Conservation (phyloP, 2,888 invertebrate species). For the Leucania comma region DNA sequence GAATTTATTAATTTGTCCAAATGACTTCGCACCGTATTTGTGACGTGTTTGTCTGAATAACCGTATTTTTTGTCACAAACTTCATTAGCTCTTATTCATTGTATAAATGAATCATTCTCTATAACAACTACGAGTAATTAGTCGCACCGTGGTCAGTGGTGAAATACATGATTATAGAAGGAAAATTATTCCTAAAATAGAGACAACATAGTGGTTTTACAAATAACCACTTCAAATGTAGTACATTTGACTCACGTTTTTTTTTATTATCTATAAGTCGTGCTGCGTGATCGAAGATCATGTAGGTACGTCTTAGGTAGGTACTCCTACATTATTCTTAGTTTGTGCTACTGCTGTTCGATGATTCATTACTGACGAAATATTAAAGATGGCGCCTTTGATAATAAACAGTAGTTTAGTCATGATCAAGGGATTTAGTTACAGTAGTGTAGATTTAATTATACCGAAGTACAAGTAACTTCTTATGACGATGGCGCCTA, state of each 20-base stretch:
- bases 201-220: constrained; percentile 13
- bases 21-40: neutral
- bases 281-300: neutral
- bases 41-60: constrained; percentile 13
- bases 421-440: constrained; percentile 27
- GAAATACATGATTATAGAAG: neutral
- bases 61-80: constrained; percentile 36
- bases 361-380: constrained; percentile 46
- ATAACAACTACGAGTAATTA: constrained; percentile 29
- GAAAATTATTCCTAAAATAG: neutral
- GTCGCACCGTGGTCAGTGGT: neutral
- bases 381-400: constrained; percentile 25
- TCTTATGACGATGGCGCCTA: constrained; percentile 13
- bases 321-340: neutral
- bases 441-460: neutral
- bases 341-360: constrained; percentile 7
- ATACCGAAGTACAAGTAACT: constrained; percentile 1
- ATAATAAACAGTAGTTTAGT: constrained; percentile 13
- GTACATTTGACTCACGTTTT: constrained; percentile 1
- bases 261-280: constrained; percentile 1
- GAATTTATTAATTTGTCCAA: constrained; percentile 11
- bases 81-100: constrained; percentile 33
- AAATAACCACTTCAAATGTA: constrained; percentile 14
- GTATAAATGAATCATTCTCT: constrained; percentile 33
- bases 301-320: neutral